Percentiles rank a stretch among this genome's conserved stretches.
These are phyloP conservation scores for Gambusia yucatana DNA, from an alignment of 2,797 vertebrate genomes.

Conservation along the genomic window DNA sequence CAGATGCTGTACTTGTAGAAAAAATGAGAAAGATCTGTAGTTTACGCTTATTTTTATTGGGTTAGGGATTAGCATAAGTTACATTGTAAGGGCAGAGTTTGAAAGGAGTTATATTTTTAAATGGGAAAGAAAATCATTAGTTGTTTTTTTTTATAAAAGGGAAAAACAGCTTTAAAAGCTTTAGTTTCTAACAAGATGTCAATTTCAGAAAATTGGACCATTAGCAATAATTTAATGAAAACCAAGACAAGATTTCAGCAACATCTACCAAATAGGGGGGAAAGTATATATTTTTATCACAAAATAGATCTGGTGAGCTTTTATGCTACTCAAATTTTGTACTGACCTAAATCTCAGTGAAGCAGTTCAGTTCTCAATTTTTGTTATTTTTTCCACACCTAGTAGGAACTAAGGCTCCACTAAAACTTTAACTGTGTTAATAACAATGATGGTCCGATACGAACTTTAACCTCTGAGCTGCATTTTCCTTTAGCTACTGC, in stretches of 20 bases:
- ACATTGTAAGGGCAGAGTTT: neutral
- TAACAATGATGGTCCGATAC: no score
- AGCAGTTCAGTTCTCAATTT: no score
- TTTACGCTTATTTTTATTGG: neutral
- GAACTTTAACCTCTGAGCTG: no score
- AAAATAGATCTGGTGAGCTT: no score
- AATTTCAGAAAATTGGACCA: neutral
- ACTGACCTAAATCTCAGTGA: no score
- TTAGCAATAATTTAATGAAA: neutral
- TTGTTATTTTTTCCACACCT: no score
- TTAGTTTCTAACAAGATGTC: neutral
- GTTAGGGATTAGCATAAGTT: neutral
- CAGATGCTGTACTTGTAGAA: neutral
- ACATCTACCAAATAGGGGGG: no score
- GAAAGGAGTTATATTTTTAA: neutral
- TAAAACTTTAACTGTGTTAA: no score
- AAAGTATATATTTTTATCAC: no score
- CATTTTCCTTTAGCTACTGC: no score
- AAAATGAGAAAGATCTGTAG: neutral
- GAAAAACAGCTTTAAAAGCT: neutral
- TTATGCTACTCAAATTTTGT: no score
- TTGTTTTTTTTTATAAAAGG: neutral
- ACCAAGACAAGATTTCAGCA: neutral
- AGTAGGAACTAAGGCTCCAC: no score
- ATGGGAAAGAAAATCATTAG: neutral